A percentile compares a stretch with the other conserved stretches of the same genome.
phyloP scores from a whole-genome alignment of 2,888 invertebrate species.

The Temnothorax rugatulus region DNA sequence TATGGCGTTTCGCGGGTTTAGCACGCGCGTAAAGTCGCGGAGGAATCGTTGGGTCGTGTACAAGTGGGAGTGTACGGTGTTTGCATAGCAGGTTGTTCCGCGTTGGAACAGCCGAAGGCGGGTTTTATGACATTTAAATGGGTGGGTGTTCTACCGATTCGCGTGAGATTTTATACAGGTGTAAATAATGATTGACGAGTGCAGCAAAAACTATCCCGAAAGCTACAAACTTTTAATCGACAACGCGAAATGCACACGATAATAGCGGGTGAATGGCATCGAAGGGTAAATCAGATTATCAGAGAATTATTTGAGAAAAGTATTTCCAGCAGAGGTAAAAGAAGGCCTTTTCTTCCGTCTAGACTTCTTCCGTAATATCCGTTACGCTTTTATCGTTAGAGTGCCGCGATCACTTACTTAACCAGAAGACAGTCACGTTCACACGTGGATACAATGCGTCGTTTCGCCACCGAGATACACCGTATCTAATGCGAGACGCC shows the following conservation, averaged over 20 bases:
- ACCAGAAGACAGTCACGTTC: background rate
- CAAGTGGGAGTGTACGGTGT: conserved; percentile 25
- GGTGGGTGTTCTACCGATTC: conserved; percentile 18
- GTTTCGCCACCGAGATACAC: conserved; percentile 36
- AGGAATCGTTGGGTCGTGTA: conserved; percentile 12
- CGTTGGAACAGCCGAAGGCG: background rate
- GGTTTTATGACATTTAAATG: conserved; percentile 37
- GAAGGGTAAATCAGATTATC: background rate
- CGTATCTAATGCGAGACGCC: conserved; percentile 47
- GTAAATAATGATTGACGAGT: conserved; percentile 26
- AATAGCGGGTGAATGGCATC: background rate
- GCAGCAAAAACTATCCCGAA: background rate
- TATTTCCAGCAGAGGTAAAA: background rate
- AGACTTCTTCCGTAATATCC: background rate
- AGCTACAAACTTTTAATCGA: background rate
- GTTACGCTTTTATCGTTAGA: conserved; percentile 5
- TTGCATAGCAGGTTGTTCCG: conserved; percentile 30
- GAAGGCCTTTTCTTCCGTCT: background rate
- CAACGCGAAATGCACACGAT: background rate
- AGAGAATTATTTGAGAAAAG: background rate
- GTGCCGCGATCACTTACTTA: conserved; percentile 14
- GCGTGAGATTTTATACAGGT: conserved; percentile 9
- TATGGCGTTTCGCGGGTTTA: background rate
- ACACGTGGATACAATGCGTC: conserved; percentile 44
- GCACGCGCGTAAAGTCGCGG: conserved; percentile 23